Base-by-base conservation (phyloP, 2,888 invertebrate species). In the Elaeidobius kamerunicus region DNA sequence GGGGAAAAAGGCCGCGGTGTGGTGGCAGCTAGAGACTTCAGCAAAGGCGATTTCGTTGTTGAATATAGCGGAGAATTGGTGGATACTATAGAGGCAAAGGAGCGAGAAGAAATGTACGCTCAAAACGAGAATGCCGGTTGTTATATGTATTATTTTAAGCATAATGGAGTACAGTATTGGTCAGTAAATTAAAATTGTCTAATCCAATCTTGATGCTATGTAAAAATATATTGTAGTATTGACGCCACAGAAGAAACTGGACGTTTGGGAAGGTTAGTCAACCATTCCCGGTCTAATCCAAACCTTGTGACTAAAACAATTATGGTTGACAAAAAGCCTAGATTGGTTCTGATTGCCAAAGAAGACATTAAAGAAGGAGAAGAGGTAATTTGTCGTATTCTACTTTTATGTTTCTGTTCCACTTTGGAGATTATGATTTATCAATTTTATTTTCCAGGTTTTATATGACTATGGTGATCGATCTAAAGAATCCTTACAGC, bases 391-490 rank as follows among this genome's bases (percentile, higher is more conserved):
- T 23, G 9, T 23, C 4, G 4, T 23, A 23, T 9, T 6, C 5
- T 6, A 4, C 4, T 23, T 23, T 6, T 23, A 23, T 9, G 4
- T 23, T 6, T 23, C 9, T 9, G 23, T 23, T 23, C 4, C 9
- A 23, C 4, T 23, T 23, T 6, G 4, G 23, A n/a, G 34, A 34
- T 34, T 12, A 7, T 34, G 34, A 16, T 38, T 38, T 15, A 9
- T 23, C 18, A 5, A 4, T 41, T 3, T 35, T 46, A 30, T n/a
- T 18, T 55, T 46, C 5, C 35, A 99, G 74, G 78, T 99, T 53
- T 84, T 90, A n/a, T 99, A 99, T 73, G 99, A 99, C 76, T 99
- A 99, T 71, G 99, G 99, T 0, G 99, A 99, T 76, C 81, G 98
- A 54, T 93, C 92, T 61, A 91, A 90, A 71, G 88, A 89, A 70